These are phyloP conservation scores for Pristionchus exspectatus DNA, from an alignment of 2,888 invertebrate species.

Conservation along the genomic window DNA sequence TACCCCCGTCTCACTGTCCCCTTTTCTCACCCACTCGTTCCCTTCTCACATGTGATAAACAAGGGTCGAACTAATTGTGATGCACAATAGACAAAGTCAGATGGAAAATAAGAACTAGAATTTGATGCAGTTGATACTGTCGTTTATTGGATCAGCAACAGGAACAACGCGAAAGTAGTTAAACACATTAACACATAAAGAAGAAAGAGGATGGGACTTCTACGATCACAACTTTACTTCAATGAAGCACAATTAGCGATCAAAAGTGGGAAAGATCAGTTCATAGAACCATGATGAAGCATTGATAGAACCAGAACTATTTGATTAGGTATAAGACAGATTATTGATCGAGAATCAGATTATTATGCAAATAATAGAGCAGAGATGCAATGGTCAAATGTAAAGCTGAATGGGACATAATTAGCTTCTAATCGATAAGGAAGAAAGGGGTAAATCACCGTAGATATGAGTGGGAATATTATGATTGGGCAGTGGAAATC, in stretches of 20 bases:
- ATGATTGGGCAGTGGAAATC: slow-evolving; percentile 26
- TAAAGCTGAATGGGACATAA: slow-evolving; percentile 15
- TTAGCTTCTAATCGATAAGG: slow-evolving; percentile 24
- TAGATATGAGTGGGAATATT: slow-evolving; percentile 1
- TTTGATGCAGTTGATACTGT: neutral
- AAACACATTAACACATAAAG: slow-evolving; percentile 1
- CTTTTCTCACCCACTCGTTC: slow-evolving; percentile 40
- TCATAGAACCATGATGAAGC: slow-evolving; percentile 32
- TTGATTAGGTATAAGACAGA: neutral
- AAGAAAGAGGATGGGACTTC: neutral
- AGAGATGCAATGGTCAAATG: neutral
- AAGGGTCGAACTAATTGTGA: slow-evolving; percentile 7
- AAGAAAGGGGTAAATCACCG: neutral
- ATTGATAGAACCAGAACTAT: slow-evolving; percentile 1
- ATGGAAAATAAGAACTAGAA: neutral
- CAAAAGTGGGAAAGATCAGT: neutral
- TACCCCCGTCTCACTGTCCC: neutral
- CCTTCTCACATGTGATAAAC: neutral
- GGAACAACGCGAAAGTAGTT: neutral
- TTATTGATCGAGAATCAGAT: slow-evolving; percentile 17
- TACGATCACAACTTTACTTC: neutral
- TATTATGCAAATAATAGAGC: slow-evolving; percentile 24
- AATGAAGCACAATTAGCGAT: neutral
- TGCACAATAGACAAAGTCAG: neutral
- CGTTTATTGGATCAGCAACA: slow-evolving; percentile 26